phyloP scores from a whole-genome alignment of 2,113 vertebrate genomes.

The Delphinus delphis region DNA sequence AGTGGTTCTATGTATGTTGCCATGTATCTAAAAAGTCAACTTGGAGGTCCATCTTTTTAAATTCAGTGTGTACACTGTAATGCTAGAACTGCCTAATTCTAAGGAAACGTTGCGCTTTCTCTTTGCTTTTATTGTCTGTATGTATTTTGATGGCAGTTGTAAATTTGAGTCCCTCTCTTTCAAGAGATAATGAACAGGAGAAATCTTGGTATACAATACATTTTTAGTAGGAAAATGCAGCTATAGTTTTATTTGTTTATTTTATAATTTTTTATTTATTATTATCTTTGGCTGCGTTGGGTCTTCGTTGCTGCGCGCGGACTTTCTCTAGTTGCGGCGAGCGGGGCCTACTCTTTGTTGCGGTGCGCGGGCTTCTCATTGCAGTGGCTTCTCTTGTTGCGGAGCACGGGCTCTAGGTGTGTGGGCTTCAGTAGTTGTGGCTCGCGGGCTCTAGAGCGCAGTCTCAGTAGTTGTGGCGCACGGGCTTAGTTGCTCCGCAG shows the following conservation, averaged over 20 bases:
- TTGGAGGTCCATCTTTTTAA: slow-evolving; percentile 40
- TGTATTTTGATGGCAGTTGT: background rate
- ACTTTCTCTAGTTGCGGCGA: too few relatives aligned
- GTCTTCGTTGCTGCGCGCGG: too few relatives aligned
- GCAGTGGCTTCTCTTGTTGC: too few relatives aligned
- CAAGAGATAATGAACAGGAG: background rate
- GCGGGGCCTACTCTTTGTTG: too few relatives aligned
- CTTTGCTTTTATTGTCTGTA: slow-evolving; percentile 41
- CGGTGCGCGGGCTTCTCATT: too few relatives aligned
- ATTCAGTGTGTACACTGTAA: background rate
- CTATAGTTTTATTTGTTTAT: background rate
- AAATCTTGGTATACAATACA: background rate
- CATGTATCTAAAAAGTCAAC: slow-evolving; percentile 55
- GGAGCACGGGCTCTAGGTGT: too few relatives aligned
- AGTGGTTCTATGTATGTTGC: slow-evolving; percentile 1
- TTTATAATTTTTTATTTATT: too few relatives aligned
- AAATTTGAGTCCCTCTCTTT: slow-evolving; percentile 32
- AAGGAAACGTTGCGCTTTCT: background rate
- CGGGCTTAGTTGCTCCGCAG: too few relatives aligned
- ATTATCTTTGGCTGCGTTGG: too few relatives aligned
- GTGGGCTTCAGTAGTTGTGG: too few relatives aligned
- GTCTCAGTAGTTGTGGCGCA: too few relatives aligned
- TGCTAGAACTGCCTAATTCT: background rate
- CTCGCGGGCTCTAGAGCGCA: too few relatives aligned
- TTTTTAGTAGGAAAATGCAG: slow-evolving; percentile 22